These are phyloP conservation scores for Calidris pygmaea DNA, from an alignment of 2,113 vertebrate species.

Conservation along the genomic window DNA sequence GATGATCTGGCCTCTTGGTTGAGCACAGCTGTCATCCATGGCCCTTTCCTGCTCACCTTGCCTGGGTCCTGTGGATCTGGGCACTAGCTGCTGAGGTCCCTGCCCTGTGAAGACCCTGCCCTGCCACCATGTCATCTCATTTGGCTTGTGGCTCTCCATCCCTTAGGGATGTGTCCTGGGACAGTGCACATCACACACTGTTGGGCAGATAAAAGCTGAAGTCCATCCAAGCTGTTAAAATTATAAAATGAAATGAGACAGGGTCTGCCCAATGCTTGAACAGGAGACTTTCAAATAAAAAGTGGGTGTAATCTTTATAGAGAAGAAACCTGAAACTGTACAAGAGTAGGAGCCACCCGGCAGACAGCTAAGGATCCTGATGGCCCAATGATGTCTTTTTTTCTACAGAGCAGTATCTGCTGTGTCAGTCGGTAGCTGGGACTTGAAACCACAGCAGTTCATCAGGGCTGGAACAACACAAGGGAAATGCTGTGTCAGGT, in stretches of 20 bases:
- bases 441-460: neutral
- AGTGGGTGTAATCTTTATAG: neutral
- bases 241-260: neutral
- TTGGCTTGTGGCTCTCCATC: neutral
- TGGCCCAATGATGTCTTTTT: neutral
- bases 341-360: neutral
- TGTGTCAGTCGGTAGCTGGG: neutral
- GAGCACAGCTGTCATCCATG: neutral
- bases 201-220: neutral
- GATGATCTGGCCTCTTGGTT: neutral
- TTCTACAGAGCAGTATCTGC: neutral
- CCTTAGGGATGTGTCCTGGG: neutral
- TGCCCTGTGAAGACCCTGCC: neutral
- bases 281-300: neutral
- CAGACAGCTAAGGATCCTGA: neutral
- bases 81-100: neutral
- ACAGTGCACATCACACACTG: neutral
- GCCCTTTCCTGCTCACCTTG: neutral
- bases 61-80: fast-evolving
- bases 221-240: neutral
- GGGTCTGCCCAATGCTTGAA: neutral
- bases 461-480: neutral
- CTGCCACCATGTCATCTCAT: fast-evolving
- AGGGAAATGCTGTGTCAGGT: neutral
- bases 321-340: neutral